Conservation (phyloP, 2,888 invertebrate species). For the Epistrophe eligans region DNA sequence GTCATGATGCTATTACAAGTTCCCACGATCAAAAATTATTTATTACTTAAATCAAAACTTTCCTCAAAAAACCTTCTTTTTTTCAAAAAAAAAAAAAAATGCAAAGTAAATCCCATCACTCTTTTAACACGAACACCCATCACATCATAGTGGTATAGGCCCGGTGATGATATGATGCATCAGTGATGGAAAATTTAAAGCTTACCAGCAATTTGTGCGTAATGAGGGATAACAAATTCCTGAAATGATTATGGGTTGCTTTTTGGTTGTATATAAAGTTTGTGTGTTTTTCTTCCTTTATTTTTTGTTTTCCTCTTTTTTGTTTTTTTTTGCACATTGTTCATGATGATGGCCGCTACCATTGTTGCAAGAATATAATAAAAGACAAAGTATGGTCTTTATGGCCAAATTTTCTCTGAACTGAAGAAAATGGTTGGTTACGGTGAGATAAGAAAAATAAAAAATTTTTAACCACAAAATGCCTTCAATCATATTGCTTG, state of each 20-base stretch:
- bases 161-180: neutral
- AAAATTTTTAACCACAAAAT: slow-evolving; percentile 2
- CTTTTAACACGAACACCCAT: neutral
- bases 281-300: neutral
- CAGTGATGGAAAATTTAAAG: slow-evolving; percentile 51
- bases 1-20: no score
- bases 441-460: slow-evolving; percentile 28
- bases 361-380: slow-evolving; percentile 17
- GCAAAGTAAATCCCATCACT: neutral
- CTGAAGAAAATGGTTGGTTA: slow-evolving; percentile 23
- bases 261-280: slow-evolving; percentile 25
- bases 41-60: neutral
- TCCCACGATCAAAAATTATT: no score
- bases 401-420: slow-evolving; percentile 32
- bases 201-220: slow-evolving; percentile 64
- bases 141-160: neutral
- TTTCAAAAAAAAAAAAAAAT: neutral
- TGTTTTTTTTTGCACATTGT: slow-evolving; percentile 44
- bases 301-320: slow-evolving; percentile 19
- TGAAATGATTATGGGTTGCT: slow-evolving; percentile 55
- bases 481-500: slow-evolving; percentile 32
- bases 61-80: neutral
- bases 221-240: slow-evolving; percentile 74
- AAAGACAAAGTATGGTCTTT: slow-evolving; percentile 44
- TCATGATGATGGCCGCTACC: neutral